Evolutionary conservation across 1,140 invertebrate species (phyloP), one percentile per base, ranked within the genome.

Genomic region (Drosophila auraria): DNA sequence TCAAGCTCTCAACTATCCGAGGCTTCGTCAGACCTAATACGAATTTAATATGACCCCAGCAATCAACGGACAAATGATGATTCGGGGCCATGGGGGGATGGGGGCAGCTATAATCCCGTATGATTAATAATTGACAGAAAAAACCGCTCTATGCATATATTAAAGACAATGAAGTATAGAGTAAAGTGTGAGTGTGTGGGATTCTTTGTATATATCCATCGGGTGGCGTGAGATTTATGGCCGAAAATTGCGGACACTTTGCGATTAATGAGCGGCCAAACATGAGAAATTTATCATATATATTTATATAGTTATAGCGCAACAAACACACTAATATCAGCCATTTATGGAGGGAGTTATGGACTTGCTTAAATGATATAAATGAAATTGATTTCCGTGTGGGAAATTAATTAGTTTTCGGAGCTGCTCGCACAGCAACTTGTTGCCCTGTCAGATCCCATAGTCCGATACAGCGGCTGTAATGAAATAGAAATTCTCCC

Each of bases 101-200:
- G 56, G 63, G 57, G 76, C 49, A 33, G 68, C 53, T 58, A 36
- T 79, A 83, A 80, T 83, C 61, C 72, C 62, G 25, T 23, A 65
- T 69, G 73, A 87, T 89, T 89, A 84, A 89, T 83, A 81, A 89
- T 81, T 89, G 87, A 83, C 80, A 65, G 25, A 84, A 72, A 27
- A 25, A 60, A 50, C 70, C 51, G 53, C 69, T 62, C 60, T 25
- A 74, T 51, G 56, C 49, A 74, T 73, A 45, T 61, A 38, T 30
- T 23, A 45, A 61, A 23, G 23, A 73, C 47, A 50, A 51, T 30
- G 65, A 33, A 71, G 15, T 25, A 12, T 14, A 20, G 20, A 1
- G 15, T 38, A 11, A 62, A 11, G n/a, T 36, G 3, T 6, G n/a
- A 17, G n/a, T 73, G 68, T 38, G 45, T 42, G 45, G 65, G 69